Base-by-base conservation (phyloP, 2,888 invertebrate species). In the Lepidocyrtinus sp. region DNA sequence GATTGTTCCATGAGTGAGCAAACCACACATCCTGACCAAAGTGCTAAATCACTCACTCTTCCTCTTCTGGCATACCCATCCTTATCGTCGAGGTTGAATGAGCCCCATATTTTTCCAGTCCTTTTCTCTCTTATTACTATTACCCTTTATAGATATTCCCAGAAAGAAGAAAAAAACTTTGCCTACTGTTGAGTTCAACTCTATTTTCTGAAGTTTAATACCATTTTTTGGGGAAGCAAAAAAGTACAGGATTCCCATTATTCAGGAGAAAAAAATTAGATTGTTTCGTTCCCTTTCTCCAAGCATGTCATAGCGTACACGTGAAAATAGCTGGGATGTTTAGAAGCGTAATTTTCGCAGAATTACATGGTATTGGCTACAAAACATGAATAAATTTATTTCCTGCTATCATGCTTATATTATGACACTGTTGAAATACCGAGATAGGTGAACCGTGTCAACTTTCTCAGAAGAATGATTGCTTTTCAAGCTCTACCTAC, bases 1-100 rank as follows among this genome's bases (percentile, higher is more conserved):
- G 70, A 77, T 55, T 63, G 71, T 75, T 65, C 50, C 73, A 69
- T 77, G 71, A 74, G 70, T 65, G 75, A 75, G 75, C 70, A 81
- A 75, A 75, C 81, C 82, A 80, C 76, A 80, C 83, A 85, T 83
- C 82, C 83, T 83, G 84, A 83, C 80, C 81, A 82, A 85, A 85
- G 85, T 85, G 83, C 83, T 85, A 85, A 85, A 85, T 85, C 85
- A 85, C 83, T 85, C 85, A 81, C 81, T 83, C 82, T 85, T 80
- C 82, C 79, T 80, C 68, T 72, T 68, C 79, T 76, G 76, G 81
- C 80, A 81, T 76, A 36, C 80, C 77, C 77, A 81, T 83, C 74
- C 69, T 80, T 80, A 83, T 80, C 77, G 84, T 82, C 76, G 80
- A 80, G 68, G 75, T 82, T 84, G 77, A 84, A 82, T 83, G 82